Evolutionary conservation across 2,113 vertebrate species (phyloP).

Genomic region (Scatophagus argus): DNA sequence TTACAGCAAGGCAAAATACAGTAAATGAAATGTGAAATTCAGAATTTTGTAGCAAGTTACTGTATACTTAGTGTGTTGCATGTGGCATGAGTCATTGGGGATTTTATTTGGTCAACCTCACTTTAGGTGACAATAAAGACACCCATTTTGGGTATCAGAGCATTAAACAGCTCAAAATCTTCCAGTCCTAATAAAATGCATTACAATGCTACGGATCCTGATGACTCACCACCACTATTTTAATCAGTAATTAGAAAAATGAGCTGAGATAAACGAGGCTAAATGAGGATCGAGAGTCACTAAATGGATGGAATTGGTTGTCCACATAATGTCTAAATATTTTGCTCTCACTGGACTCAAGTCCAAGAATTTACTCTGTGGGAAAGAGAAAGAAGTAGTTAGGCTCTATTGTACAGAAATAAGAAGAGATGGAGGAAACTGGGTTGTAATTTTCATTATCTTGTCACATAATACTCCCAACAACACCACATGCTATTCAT

Average conservation of each 20-base stretch:
- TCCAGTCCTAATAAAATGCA: background rate
- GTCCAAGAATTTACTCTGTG: background rate
- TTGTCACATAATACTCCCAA: slow-evolving; percentile 18
- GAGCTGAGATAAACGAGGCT: background rate
- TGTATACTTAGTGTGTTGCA: background rate
- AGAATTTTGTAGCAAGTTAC: background rate
- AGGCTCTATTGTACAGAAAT: background rate
- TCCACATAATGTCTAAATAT: background rate
- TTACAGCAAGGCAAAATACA: background rate
- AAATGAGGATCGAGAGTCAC: background rate
- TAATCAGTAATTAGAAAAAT: background rate
- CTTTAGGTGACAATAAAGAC: background rate
- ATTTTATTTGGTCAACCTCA: background rate
- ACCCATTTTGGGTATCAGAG: background rate
- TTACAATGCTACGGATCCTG: background rate
- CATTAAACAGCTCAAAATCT: no score
- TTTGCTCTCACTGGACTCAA: slow-evolving; percentile 6
- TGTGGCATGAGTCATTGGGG: background rate
- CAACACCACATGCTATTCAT: slow-evolving; percentile 15
- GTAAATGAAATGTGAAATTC: background rate
- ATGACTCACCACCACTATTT: background rate
- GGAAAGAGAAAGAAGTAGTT: background rate
- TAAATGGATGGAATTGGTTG: slow-evolving; percentile 7
- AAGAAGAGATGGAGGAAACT: background rate
- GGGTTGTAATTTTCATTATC: slow-evolving; percentile 21